Evolutionary conservation across 2,113 vertebrate genomes (phyloP).

Genomic region (Rhineura floridana): DNA sequence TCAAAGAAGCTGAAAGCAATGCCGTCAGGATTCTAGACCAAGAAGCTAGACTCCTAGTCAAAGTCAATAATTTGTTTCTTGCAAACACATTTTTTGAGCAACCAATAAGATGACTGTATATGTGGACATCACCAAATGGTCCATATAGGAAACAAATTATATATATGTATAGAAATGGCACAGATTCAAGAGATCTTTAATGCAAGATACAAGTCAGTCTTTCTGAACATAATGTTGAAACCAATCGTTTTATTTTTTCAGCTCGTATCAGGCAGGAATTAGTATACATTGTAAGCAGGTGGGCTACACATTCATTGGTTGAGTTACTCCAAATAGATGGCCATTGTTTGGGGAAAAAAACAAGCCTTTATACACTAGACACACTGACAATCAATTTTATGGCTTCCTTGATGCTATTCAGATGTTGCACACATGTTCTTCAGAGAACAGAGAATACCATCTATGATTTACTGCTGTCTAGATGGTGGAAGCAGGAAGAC

Average conservation of each 20-base stretch:
- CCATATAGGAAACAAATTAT: too few species aligned
- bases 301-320: background rate
- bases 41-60: too few species aligned
- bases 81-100: too few species aligned
- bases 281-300: background rate
- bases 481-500: conserved; percentile 25
- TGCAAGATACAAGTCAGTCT: background rate
- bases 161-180: background rate
- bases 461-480: conserved; percentile 43
- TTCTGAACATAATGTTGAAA: background rate
- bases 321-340: conserved; percentile 20
- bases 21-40: too few species aligned
- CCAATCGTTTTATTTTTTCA: background rate
- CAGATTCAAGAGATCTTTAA: background rate
- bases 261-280: conserved; percentile 16
- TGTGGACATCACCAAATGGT: too few species aligned
- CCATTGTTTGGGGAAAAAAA: conserved; percentile 35
- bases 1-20: too few species aligned
- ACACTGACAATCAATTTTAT: conserved; percentile 35
- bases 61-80: too few species aligned
- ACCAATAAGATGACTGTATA: too few species aligned
- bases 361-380: conserved; percentile 16
- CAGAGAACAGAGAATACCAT: conserved; percentile 38
- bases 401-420: conserved; percentile 39
- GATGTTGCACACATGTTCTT: conserved; percentile 49